phyloP scores from a whole-genome alignment of 2,797 vertebrate genomes.

The Malacoraja senta region DNA sequence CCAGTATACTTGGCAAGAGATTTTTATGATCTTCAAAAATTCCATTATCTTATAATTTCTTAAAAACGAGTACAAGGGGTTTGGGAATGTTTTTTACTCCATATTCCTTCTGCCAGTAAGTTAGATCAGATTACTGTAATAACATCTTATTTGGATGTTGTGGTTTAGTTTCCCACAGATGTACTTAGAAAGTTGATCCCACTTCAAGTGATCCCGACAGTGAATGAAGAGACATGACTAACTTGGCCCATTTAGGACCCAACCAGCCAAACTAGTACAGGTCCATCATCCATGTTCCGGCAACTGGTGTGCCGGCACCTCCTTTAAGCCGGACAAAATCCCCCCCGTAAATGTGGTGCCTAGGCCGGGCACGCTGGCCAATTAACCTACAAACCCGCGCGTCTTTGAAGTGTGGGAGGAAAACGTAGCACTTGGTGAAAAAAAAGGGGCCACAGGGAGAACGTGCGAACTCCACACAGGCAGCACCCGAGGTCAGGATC shows the following conservation, averaged over 20 bases:
- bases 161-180: constrained; percentile 9
- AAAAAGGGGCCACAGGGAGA: too few relatives aligned
- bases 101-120: not conserved
- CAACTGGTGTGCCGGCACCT: too few relatives aligned
- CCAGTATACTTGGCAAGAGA: not conserved
- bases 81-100: not conserved
- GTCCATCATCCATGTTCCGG: not conserved
- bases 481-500: too few relatives aligned
- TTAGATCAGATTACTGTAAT: not conserved
- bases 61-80: not conserved
- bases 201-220: not conserved
- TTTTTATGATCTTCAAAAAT: not conserved
- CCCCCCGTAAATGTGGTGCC: too few relatives aligned
- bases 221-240: not conserved
- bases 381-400: too few relatives aligned
- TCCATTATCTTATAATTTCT: not conserved
- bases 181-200: not conserved
- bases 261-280: not conserved
- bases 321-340: too few relatives aligned
- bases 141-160: not conserved
- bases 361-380: too few relatives aligned
- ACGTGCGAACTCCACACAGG: too few relatives aligned
- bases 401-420: too few relatives aligned
- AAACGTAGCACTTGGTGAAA: too few relatives aligned
- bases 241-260: too few relatives aligned